Conservation (phyloP, 1,140 invertebrate genomes). For the Hylaeus anthracinus region DNA sequence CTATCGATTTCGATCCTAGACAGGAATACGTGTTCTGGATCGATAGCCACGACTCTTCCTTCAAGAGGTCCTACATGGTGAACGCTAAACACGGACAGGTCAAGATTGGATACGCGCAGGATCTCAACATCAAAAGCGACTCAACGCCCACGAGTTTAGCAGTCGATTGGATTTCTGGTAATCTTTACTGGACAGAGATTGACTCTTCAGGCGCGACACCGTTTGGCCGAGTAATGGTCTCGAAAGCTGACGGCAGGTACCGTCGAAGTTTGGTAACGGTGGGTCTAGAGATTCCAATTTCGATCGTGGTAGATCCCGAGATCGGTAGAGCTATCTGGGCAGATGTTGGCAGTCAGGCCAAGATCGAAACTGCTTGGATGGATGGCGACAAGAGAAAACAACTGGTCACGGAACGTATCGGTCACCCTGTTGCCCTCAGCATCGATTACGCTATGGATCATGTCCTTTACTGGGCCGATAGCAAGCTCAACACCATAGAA, state of each 20-base stretch:
- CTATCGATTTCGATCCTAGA: slow-evolving; percentile 92
- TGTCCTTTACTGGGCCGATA: slow-evolving; percentile 96
- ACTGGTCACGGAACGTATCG: slow-evolving; percentile 89
- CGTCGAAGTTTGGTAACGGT: slow-evolving; percentile 87
- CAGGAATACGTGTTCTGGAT: slow-evolving; percentile 95
- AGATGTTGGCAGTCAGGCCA: slow-evolving; percentile 90
- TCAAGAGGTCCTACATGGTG: slow-evolving; percentile 95
- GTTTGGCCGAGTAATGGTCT: slow-evolving; percentile 90
- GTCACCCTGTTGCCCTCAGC: slow-evolving; percentile 92
- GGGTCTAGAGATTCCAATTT: slow-evolving; percentile 90
- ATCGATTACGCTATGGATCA: slow-evolving; percentile 96
- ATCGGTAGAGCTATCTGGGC: slow-evolving; percentile 94
- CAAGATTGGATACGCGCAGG: slow-evolving; percentile 92
- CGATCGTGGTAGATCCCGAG: slow-evolving; percentile 93
- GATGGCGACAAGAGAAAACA: slow-evolving; percentile 93
- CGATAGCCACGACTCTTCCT: slow-evolving; percentile 93
- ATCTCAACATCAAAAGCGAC: slow-evolving; percentile 88
- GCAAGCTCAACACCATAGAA: slow-evolving; percentile 96
- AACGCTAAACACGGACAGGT: slow-evolving; percentile 88
- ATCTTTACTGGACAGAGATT: slow-evolving; percentile 96
- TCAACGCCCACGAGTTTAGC: slow-evolving; percentile 91
- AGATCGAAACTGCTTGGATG: slow-evolving; percentile 97
- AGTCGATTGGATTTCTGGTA: slow-evolving; percentile 95
- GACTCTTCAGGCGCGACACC: slow-evolving; percentile 88
- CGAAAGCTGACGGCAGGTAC: slow-evolving; percentile 94